phyloP scores from a whole-genome alignment of 1,140 invertebrate species.

The Zophobas morio region DNA sequence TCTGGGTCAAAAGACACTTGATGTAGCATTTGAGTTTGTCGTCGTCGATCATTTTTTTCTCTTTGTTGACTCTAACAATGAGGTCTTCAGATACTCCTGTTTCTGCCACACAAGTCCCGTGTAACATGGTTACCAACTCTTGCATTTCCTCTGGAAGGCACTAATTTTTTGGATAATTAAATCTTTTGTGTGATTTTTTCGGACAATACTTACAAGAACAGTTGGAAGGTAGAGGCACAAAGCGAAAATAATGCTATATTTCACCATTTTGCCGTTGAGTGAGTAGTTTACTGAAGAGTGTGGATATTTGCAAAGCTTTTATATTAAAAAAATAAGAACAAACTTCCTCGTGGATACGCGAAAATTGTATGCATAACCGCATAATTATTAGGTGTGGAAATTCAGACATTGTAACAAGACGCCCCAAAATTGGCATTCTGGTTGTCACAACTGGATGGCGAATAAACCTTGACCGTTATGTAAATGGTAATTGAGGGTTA shows the following conservation, averaged over 20 bases:
- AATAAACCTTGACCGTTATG: background rate
- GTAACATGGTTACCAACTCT: constrained; percentile 50
- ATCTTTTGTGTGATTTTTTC: background rate
- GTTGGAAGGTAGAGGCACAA: constrained; percentile 7
- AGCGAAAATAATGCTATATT: constrained; percentile 4
- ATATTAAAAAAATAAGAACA: background rate
- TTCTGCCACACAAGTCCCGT: constrained; percentile 51
- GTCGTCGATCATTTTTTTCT: constrained; percentile 60
- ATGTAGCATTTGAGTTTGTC: constrained; percentile 66
- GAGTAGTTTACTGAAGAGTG: background rate
- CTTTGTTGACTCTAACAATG: constrained; percentile 18
- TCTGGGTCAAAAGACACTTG: constrained; percentile 66
- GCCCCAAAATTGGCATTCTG: background rate
- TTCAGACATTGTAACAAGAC: background rate
- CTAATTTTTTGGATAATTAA: constrained; percentile 32
- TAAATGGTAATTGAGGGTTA: background rate
- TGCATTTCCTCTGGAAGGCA: constrained; percentile 47
- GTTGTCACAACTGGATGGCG: background rate
- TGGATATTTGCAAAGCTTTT: background rate
- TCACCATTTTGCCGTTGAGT: background rate
- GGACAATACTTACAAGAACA: background rate
- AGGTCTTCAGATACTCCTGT: constrained; percentile 47
- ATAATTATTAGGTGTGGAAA: background rate
- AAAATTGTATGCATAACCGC: background rate
- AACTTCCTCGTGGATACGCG: background rate